phyloP scores from a whole-genome alignment of 2,113 vertebrate species.

The Phocoena phocoena region DNA sequence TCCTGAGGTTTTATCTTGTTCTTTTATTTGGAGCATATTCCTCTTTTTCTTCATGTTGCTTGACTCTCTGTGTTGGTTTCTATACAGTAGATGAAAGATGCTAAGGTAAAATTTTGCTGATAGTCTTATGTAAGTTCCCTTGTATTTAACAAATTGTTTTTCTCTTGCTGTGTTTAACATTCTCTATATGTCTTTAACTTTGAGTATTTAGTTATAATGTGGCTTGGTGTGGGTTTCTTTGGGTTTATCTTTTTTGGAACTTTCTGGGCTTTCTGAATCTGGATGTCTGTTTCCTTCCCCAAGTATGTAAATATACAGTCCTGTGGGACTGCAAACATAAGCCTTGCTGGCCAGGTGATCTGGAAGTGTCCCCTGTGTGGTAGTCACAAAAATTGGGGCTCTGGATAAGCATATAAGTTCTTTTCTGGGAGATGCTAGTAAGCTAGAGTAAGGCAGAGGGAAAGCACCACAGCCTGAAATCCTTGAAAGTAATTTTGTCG shows the following conservation, averaged over 20 bases:
- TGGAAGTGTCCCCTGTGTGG: background rate
- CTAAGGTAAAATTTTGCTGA: background rate
- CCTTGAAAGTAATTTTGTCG: fast-evolving
- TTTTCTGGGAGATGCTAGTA: background rate
- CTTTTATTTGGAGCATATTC: background rate
- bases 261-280: background rate
- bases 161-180: background rate
- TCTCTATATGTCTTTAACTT: background rate
- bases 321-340: background rate
- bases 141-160: background rate
- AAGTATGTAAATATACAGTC: background rate
- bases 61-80: background rate
- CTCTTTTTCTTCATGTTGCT: background rate
- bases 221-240: background rate
- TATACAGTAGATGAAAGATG: background rate
- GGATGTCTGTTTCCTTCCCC: background rate
- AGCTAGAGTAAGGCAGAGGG: background rate
- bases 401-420: background rate
- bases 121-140: background rate
- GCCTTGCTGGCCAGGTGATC: background rate
- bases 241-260: background rate
- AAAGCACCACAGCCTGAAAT: background rate
- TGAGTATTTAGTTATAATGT: background rate
- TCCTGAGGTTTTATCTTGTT: background rate
- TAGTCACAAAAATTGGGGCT: background rate